Percentiles rank a stretch among this genome's conserved stretches.
phyloP scores from a whole-genome alignment of 2,888 invertebrate species.

The Apotomis capreana region DNA sequence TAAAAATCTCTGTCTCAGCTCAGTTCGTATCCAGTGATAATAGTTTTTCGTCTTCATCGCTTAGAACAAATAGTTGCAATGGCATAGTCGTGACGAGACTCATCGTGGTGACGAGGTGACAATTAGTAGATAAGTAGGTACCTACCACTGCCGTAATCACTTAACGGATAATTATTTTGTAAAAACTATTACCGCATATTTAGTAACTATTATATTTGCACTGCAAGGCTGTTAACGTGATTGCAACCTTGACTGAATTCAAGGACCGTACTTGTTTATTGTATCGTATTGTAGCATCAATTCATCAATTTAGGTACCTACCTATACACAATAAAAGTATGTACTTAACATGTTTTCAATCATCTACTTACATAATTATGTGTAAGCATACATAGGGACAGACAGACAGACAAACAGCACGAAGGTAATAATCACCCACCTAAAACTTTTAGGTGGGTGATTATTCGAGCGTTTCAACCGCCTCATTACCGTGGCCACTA shows the following conservation, averaged over 20 bases:
- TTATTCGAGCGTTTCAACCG: too few species aligned
- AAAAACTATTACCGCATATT: conserved; percentile 3
- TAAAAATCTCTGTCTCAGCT: conserved; percentile 47
- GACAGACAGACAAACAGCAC: too few species aligned
- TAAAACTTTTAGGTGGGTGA: too few species aligned
- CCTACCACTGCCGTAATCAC: background rate
- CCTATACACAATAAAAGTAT: too few species aligned
- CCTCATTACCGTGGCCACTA: too few species aligned
- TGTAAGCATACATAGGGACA: too few species aligned
- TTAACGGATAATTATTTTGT: conserved; percentile 2
- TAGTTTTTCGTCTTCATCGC: conserved; percentile 3
- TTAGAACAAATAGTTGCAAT: background rate
- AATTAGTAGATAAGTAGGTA: background rate
- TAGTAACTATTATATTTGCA: background rate
- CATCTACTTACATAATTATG: too few species aligned
- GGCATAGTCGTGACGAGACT: too few species aligned
- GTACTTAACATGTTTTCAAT: too few species aligned
- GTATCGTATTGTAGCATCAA: background rate
- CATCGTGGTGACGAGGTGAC: background rate
- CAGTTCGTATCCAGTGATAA: background rate
- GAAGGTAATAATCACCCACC: too few species aligned
- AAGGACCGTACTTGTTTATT: background rate
- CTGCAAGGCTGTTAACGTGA: background rate
- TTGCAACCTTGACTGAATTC: background rate
- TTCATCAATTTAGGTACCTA: too few species aligned